These are phyloP conservation scores for Cetoscarus ocellatus DNA, from an alignment of 2,797 vertebrate species.

Conservation along the genomic window DNA sequence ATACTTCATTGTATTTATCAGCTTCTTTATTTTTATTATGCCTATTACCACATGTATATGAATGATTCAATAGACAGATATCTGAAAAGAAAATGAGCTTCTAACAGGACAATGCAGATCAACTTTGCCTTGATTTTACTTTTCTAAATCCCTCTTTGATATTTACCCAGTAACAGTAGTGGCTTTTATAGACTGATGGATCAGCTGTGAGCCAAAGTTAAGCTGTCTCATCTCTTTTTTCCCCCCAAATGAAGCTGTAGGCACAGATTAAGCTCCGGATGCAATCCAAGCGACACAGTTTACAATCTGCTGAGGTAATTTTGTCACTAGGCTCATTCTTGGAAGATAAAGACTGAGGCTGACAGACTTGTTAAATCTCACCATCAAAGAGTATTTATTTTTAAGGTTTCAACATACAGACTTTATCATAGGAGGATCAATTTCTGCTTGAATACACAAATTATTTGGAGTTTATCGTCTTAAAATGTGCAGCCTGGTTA, in stretches of 20 bases:
- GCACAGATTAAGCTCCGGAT: constrained; percentile 68
- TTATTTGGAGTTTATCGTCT: neutral
- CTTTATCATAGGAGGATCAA: neutral
- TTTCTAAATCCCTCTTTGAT: constrained; percentile 12
- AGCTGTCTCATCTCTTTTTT: constrained; percentile 61
- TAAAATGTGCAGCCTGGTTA: neutral
- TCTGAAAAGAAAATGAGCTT: too few species aligned
- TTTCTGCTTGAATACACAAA: neutral
- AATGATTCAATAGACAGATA: too few species aligned
- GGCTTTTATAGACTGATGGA: constrained; percentile 47
- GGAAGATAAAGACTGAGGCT: constrained; percentile 28
- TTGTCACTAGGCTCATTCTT: constrained; percentile 55
- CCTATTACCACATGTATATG: too few species aligned
- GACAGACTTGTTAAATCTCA: constrained; percentile 7
- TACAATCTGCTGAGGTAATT: constrained; percentile 74
- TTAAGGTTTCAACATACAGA: neutral
- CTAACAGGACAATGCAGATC: neutral
- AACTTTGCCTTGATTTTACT: neutral
- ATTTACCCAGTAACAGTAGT: constrained; percentile 17
- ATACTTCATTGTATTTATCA: too few species aligned
- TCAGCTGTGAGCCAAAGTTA: constrained; percentile 66
- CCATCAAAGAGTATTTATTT: constrained; percentile 1
- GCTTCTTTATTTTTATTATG: too few species aligned
- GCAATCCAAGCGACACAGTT: constrained; percentile 61
- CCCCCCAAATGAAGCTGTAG: constrained; percentile 63